phyloP scores from a whole-genome alignment of 2,888 invertebrate species.

The Drosophila setosimentum region DNA sequence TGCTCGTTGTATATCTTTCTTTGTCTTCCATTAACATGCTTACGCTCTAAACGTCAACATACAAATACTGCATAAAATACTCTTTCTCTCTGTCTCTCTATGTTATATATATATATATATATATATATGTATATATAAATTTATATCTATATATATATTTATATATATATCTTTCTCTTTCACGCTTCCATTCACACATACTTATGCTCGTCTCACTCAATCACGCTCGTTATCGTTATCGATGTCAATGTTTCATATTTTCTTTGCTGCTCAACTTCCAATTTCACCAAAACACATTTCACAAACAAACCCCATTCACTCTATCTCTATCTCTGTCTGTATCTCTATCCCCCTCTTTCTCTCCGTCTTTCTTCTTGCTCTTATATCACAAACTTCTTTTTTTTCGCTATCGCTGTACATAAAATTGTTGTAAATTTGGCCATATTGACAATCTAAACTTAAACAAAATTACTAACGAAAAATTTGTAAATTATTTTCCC shows the following conservation, averaged over 20 bases:
- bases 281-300: slow-evolving; percentile 6
- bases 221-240: slow-evolving; percentile 30
- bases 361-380: not conserved
- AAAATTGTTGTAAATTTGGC: slow-evolving; percentile 60
- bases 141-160: slow-evolving; percentile 6
- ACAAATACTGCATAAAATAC: slow-evolving; percentile 32
- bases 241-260: slow-evolving; percentile 42
- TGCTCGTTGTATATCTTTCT: slow-evolving; percentile 83
- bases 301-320: slow-evolving; percentile 6
- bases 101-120: not conserved
- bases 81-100: slow-evolving; percentile 18
- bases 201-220: slow-evolving; percentile 15
- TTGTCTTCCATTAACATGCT: slow-evolving; percentile 77
- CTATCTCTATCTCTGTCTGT: slow-evolving; percentile 2
- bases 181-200: slow-evolving; percentile 5
- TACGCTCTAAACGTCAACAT: slow-evolving; percentile 67
- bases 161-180: slow-evolving; percentile 1
- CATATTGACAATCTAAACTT: slow-evolving; percentile 38
- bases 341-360: slow-evolving; percentile 1
- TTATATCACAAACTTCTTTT: slow-evolving; percentile 12
- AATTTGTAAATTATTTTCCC: slow-evolving; percentile 62
- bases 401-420: slow-evolving; percentile 40
- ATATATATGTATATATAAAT: no score
- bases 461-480: slow-evolving; percentile 75
- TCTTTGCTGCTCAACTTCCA: slow-evolving; percentile 5